phyloP scores from a whole-genome alignment of 2,113 vertebrate genomes.

The Phycodurus eques region DNA sequence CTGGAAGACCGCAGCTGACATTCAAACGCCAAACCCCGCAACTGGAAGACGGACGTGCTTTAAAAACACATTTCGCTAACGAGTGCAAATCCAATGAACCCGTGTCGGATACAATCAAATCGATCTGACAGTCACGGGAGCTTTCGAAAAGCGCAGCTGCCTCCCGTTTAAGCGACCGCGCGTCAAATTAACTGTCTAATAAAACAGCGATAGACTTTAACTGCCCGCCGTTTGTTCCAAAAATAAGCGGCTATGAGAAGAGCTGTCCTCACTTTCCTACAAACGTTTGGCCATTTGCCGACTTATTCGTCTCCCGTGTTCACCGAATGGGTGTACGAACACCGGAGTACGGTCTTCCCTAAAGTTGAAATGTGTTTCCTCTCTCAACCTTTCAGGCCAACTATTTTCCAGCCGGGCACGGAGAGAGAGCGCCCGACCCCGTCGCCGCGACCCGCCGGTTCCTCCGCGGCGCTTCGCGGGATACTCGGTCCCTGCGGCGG shows the following conservation, averaged over 20 bases:
- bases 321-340: not conserved
- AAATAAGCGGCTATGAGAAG: not conserved
- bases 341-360: not conserved
- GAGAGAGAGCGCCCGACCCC: conserved; percentile 53
- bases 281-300: not conserved
- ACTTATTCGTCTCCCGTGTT: not conserved
- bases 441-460: conserved; percentile 59
- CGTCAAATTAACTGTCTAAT: conserved; percentile 24
- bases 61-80: not conserved
- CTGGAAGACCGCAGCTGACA: too few species aligned
- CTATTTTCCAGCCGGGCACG: conserved; percentile 55
- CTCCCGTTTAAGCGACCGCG: conserved; percentile 10
- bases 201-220: conserved; percentile 24
- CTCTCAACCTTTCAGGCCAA: conserved; percentile 32
- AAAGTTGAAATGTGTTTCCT: conserved; percentile 8
- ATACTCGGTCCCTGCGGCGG: conserved; percentile 76
- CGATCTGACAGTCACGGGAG: conserved; percentile 15
- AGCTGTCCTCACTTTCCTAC: not conserved
- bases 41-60: not conserved
- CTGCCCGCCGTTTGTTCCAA: conserved; percentile 4
- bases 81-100: not conserved
- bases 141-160: conserved; percentile 37
- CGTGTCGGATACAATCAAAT: not conserved
- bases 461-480: conserved; percentile 57
- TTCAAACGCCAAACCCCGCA: too few species aligned